Base-by-base conservation (phyloP, 2,113 vertebrate genomes). In the Eonycteris spelaea region DNA sequence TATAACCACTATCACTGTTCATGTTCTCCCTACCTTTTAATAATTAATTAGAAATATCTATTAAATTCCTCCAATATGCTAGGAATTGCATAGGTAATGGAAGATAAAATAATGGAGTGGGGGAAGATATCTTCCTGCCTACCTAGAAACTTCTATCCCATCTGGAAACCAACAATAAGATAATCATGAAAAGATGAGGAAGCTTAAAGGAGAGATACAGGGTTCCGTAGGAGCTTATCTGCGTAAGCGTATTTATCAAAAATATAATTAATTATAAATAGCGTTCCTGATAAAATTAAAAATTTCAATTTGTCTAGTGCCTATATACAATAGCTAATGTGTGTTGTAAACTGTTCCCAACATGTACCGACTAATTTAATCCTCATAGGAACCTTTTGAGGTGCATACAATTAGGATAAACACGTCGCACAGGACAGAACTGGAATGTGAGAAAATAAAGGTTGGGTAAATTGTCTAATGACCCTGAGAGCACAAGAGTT, bases 181-280 rank as follows among this genome's bases (percentile, higher is more conserved):
- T 15, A 71, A 40, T 35, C 12, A 71, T 12, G 0, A 2, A 6
- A 55, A 83, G 70, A 78, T 35, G 1, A 6, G 5, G 19, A 24
- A 30, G 0, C 12, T 51, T 35, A 5, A 65, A 73, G 24, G 22
- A 67, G 7, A 88, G 19, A 4, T 6, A 53, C 4, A 43, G 7
- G 0, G 7, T 4, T 48, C 2, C 35, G 2, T 1, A 43, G 4
- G 2, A 43, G 9, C 1, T 10, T n/a, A 7, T 71, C 14, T 40
- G n/a, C 7, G 6, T 13, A 48, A 59, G 10, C 45, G 6, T 45
- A 9, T 70, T 67, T 43, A 28, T 40, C 38, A 85, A 40, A 55
- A 51, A 33, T 28, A n/a, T 13, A 71, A 28, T 48, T 79, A 51
- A 35, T 26, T 59, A 79, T 22, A 78, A 53, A 14, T 33, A 75